Conservation (phyloP, 64 coral and sea anemone species). For the Porites lutea region DNA sequence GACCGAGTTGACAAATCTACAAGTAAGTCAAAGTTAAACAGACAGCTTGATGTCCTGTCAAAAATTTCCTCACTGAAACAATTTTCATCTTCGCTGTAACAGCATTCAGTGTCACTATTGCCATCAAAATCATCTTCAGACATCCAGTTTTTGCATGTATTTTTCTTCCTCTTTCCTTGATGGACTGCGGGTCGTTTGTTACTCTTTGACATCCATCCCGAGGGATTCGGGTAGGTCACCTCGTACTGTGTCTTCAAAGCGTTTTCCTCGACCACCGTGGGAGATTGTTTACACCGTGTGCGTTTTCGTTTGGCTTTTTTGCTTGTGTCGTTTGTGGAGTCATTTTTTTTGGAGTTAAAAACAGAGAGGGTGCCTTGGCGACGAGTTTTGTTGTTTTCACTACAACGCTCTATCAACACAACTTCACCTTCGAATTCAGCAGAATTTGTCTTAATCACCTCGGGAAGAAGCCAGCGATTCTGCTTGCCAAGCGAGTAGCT, state of each 20-base stretch:
- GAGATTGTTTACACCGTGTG: not conserved
- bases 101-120: not conserved
- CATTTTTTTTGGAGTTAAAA: constrained; percentile 13
- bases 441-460: constrained; percentile 44
- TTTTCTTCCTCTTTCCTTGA: constrained; percentile 15
- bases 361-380: constrained; percentile 11
- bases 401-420: constrained; percentile 24
- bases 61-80: not conserved
- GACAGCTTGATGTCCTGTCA: not conserved
- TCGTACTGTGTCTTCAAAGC: not conserved
- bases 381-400: not conserved
- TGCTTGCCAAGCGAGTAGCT: constrained; percentile 53
- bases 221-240: constrained; percentile 2
- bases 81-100: not conserved
- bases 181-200: not conserved
- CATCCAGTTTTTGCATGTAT: not conserved
- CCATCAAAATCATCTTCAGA: not conserved
- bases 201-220: not conserved
- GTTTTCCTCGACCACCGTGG: not conserved
- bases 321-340: not conserved
- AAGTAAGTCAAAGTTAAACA: not conserved
- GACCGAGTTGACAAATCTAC: not conserved
- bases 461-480: constrained; percentile 66
- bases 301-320: constrained; percentile 19
- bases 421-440: not conserved